These are phyloP conservation scores for Oryzias dopingdopingensis DNA, from an alignment of 2,797 vertebrate species.

Conservation along the genomic window DNA sequence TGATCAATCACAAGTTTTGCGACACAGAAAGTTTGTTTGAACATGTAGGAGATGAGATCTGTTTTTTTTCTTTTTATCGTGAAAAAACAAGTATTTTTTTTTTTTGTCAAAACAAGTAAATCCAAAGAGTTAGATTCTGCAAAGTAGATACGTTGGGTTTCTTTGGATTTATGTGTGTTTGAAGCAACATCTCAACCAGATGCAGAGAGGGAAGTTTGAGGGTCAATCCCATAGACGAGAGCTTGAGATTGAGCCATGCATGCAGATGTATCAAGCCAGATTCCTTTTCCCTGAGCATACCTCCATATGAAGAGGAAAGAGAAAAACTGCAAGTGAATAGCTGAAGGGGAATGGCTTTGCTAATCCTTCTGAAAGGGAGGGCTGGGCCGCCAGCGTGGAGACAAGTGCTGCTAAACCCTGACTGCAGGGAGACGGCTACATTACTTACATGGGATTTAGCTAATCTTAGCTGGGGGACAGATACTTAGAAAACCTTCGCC, in stretches of 20 bases:
- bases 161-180: constrained; percentile 54
- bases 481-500: constrained; percentile 86
- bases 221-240: constrained; percentile 70
- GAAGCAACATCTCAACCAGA: constrained; percentile 48
- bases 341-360: constrained; percentile 83
- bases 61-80: constrained; percentile 25
- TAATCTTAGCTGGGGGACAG: constrained; percentile 90
- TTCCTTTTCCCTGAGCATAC: constrained; percentile 76
- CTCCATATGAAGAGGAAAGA: constrained; percentile 75
- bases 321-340: constrained; percentile 83
- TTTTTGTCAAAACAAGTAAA: constrained; percentile 32
- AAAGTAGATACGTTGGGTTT: constrained; percentile 39
- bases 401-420: constrained; percentile 86
- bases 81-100: constrained; percentile 18
- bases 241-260: constrained; percentile 63
- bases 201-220: constrained; percentile 44
- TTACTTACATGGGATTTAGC: constrained; percentile 90
- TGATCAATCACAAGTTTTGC: constrained; percentile 54
- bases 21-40: constrained; percentile 39
- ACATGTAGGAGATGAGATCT: constrained; percentile 30
- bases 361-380: constrained; percentile 87
- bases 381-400: constrained; percentile 83
- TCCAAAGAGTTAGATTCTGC: constrained; percentile 53
- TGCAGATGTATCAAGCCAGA: constrained; percentile 78
- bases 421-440: constrained; percentile 88